Evolutionary conservation across 2,888 invertebrate species (phyloP).

Genomic region (Apeira syringaria): DNA sequence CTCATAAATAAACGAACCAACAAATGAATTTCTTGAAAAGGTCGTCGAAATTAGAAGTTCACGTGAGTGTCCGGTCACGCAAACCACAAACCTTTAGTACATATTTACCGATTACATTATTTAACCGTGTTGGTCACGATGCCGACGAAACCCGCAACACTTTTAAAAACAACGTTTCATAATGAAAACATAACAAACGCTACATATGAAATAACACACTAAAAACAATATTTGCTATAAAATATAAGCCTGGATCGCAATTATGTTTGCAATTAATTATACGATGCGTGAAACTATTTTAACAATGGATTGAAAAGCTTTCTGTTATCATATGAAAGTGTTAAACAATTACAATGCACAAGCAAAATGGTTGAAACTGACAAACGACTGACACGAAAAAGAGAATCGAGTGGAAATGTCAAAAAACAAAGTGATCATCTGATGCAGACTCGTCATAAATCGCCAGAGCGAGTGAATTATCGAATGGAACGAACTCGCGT

Average conservation of each 20-base stretch:
- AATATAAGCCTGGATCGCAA: too few species aligned
- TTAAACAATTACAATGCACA: too few species aligned
- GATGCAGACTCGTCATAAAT: constrained; percentile 48
- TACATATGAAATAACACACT: not conserved
- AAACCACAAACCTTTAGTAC: constrained; percentile 57
- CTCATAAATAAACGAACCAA: constrained; percentile 53
- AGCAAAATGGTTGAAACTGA: too few species aligned
- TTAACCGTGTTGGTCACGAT: constrained; percentile 44
- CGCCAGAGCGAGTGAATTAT: constrained; percentile 53
- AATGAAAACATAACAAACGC: constrained; percentile 6
- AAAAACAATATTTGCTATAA: not conserved
- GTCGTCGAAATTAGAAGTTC: constrained; percentile 78
- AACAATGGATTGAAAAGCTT: too few species aligned
- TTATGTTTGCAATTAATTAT: too few species aligned
- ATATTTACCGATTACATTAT: constrained; percentile 61
- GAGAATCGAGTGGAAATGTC: constrained; percentile 33
- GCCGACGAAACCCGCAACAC: constrained; percentile 31
- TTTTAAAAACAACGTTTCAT: constrained; percentile 8
- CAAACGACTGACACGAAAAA: constrained; percentile 39
- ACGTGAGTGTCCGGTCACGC: constrained; percentile 74
- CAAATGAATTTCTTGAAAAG: constrained; percentile 80
- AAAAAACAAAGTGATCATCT: constrained; percentile 40
- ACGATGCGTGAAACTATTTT: too few species aligned
- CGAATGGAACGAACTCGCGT: constrained; percentile 51
- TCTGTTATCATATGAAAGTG: too few species aligned